Conservation (phyloP, 2,888 invertebrate genomes). For the Torymus auratus region DNA sequence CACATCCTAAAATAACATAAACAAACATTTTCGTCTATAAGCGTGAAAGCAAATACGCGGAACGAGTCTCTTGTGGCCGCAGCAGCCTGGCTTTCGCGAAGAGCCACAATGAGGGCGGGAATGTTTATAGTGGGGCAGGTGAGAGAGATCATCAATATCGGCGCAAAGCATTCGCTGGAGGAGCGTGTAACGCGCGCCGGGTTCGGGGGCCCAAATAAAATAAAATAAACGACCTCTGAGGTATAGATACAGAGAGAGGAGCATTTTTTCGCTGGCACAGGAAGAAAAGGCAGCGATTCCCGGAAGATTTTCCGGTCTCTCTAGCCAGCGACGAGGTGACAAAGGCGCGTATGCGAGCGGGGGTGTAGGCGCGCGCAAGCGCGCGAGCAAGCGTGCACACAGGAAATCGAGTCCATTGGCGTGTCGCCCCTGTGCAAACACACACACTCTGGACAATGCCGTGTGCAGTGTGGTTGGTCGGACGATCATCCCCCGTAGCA, state of each 20-base stretch:
- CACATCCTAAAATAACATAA: slow-evolving; percentile 31
- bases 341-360: neutral
- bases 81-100: neutral
- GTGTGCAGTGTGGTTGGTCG: slow-evolving; percentile 52
- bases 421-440: neutral
- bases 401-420: slow-evolving; percentile 50
- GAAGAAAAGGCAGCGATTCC: slow-evolving; percentile 45
- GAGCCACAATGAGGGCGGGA: slow-evolving; percentile 48
- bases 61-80: too few relatives aligned
- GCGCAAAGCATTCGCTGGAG: slow-evolving; percentile 16
- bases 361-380: neutral
- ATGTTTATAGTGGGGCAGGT: slow-evolving; percentile 56
- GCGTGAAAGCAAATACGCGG: too few relatives aligned
- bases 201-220: neutral
- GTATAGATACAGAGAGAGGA: slow-evolving; percentile 16
- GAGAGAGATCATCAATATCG: slow-evolving; percentile 50
- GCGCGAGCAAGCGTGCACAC: neutral
- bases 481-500: slow-evolving; percentile 48
- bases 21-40: slow-evolving; percentile 17
- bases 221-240: slow-evolving; percentile 29
- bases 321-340: slow-evolving; percentile 15
- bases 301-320: slow-evolving; percentile 57
- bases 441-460: slow-evolving; percentile 23
- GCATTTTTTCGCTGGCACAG: slow-evolving; percentile 3
- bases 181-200: slow-evolving; percentile 12